A percentile compares a stretch with the other conserved stretches of the same genome.
These are phyloP conservation scores for Brachirus orientalis DNA, from an alignment of 2,113 vertebrate genomes.

Conservation along the genomic window DNA sequence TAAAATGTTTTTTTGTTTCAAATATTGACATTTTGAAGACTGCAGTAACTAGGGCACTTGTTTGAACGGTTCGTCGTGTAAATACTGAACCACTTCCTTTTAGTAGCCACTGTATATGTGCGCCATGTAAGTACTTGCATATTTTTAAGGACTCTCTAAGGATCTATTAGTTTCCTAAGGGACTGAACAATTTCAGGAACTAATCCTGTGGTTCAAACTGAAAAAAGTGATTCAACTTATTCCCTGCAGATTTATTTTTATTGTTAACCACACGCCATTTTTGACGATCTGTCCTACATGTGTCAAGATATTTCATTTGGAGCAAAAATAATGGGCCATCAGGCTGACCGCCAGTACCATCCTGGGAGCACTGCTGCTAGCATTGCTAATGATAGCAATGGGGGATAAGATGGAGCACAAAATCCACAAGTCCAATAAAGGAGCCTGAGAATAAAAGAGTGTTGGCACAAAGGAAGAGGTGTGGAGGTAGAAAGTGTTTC, in stretches of 20 bases:
- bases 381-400: neutral
- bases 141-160: neutral
- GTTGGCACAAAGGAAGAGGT: neutral
- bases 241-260: neutral
- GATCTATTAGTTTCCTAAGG: neutral
- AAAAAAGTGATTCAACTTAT: neutral
- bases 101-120: too few relatives aligned
- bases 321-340: too few relatives aligned
- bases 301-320: too few relatives aligned
- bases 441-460: neutral
- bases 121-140: neutral
- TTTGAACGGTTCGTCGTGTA: neutral
- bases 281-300: neutral
- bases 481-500: constrained; percentile 20
- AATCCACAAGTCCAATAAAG: neutral
- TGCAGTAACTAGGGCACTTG: neutral
- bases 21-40: too few relatives aligned
- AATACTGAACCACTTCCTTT: neutral
- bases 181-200: neutral
- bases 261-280: neutral
- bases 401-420: neutral
- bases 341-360: too few relatives aligned
- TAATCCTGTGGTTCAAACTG: too few relatives aligned
- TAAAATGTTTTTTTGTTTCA: too few relatives aligned
- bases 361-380: neutral